Evolutionary conservation across 2,888 invertebrate species (phyloP).

Genomic region (Zootermopsis nevadensis): DNA sequence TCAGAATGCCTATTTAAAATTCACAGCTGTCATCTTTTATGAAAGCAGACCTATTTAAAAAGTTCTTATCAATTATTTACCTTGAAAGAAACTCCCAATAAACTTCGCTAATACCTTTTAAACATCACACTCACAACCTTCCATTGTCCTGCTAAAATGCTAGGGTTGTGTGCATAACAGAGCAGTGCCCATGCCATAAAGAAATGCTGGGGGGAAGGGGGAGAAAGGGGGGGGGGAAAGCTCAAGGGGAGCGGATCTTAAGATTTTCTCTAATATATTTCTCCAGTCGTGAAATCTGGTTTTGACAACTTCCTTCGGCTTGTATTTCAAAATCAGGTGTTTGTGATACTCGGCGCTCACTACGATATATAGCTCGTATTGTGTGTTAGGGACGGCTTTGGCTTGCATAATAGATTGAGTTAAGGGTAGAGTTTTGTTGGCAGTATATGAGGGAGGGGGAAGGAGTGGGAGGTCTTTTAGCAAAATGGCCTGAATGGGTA

Average conservation of each 20-base stretch:
- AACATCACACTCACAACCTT: constrained; percentile 4
- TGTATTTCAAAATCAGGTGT: constrained; percentile 43
- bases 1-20: neutral
- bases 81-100: constrained; percentile 28
- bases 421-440: constrained; percentile 28
- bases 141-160: constrained; percentile 36
- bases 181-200: no score
- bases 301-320: constrained; percentile 37
- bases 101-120: constrained; percentile 26
- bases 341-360: constrained; percentile 21
- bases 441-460: neutral
- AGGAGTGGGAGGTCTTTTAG: constrained; percentile 15
- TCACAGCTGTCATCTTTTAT: constrained; percentile 12
- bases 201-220: no score
- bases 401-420: constrained; percentile 39
- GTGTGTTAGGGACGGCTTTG: constrained; percentile 32
- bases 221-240: neutral
- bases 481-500: constrained; percentile 26
- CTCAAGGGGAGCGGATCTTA: constrained; percentile 4
- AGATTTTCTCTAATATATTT: constrained; percentile 42
- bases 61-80: constrained; percentile 39
- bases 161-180: no score
- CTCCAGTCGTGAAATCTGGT: constrained; percentile 22
- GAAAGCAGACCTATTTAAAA: constrained; percentile 15
- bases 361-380: constrained; percentile 30